Conservation (phyloP, 2,113 vertebrate genomes). For the Grallaria varia region DNA sequence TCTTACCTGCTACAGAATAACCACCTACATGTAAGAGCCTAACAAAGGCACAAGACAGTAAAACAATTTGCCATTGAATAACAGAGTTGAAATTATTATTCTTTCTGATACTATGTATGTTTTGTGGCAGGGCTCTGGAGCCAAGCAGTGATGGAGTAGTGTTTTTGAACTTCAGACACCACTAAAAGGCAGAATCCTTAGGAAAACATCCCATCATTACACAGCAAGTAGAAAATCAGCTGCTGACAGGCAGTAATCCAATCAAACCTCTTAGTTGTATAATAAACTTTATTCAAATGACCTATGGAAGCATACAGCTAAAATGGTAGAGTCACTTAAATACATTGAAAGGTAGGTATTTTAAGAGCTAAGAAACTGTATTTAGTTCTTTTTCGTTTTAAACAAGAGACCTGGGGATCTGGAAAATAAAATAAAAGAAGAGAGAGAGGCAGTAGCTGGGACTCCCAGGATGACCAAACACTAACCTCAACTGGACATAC, state of each 20-base stretch:
- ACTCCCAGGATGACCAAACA: not conserved
- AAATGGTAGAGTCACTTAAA: not conserved
- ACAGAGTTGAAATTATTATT: not conserved
- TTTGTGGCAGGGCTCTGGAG: not conserved
- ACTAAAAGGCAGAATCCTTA: not conserved
- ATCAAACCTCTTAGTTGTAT: not conserved
- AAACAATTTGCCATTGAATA: not conserved
- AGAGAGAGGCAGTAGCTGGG: not conserved
- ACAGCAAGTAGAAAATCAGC: not conserved
- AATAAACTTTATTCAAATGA: not conserved
- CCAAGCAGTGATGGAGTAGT: not conserved
- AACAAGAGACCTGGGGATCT: not conserved
- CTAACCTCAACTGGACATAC: not conserved
- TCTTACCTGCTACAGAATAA: constrained; percentile 4
- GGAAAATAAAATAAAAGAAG: not conserved
- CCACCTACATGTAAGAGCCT: not conserved
- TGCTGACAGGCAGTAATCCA: not conserved
- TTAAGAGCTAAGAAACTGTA: not conserved
- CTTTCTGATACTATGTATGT: not conserved
- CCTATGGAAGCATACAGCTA: not conserved
- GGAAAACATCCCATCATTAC: not conserved
- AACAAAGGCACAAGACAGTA: not conserved
- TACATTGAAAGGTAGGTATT: not conserved
- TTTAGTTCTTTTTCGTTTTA: not conserved
- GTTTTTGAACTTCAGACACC: not conserved